phyloP scores from a whole-genome alignment of 2,797 vertebrate genomes.

The Falco berigora region DNA sequence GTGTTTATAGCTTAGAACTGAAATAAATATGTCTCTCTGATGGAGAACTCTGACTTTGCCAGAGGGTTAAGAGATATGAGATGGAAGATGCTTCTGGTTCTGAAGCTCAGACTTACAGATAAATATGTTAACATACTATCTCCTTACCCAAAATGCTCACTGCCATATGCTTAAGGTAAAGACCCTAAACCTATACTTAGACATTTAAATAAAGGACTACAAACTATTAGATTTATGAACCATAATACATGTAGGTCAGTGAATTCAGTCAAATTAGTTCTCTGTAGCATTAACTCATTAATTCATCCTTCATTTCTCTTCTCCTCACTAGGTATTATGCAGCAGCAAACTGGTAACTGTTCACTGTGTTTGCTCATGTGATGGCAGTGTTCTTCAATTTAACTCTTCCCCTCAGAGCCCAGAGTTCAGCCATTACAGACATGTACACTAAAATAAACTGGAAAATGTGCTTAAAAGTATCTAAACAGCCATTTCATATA shows the following conservation, averaged over 20 bases:
- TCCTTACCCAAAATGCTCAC: not conserved
- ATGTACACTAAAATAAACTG: not conserved
- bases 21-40: not conserved
- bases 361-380: not conserved
- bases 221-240: not conserved
- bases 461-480: not conserved
- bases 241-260: not conserved
- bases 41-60: not conserved
- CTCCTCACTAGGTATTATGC: not conserved
- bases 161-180: not conserved
- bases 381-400: not conserved
- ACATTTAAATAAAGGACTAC: not conserved
- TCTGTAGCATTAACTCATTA: slow-evolving; percentile 7
- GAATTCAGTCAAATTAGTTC: not conserved
- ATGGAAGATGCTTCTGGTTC: not conserved
- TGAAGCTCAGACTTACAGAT: not conserved
- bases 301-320: not conserved
- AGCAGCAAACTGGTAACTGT: not conserved
- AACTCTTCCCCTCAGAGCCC: not conserved
- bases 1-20: not conserved
- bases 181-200: not conserved
- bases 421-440: not conserved
- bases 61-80: not conserved
- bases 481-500: not conserved
- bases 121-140: not conserved